Base-by-base conservation (phyloP, 2,888 invertebrate species). In the Scaptodrosophila latifasciaeformis region DNA sequence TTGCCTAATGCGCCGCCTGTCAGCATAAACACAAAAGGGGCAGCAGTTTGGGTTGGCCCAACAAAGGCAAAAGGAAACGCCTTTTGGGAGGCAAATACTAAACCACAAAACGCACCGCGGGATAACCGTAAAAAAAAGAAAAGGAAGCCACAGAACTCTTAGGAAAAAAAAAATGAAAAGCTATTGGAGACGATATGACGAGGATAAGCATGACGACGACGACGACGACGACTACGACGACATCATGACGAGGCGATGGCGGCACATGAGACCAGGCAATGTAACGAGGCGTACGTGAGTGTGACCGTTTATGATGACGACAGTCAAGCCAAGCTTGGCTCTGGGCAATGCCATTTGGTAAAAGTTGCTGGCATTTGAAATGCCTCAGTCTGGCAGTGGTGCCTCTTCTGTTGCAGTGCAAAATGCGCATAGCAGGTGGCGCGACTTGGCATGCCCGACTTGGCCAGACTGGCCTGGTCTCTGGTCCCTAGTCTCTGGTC, bases 1-100 rank as follows among this genome's bases (percentile, higher is more conserved):
- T 70, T 75, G 81, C 75, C 81, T 76, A 80, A 76, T 74, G 63
- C 70, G 59, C 62, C 55, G 79, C 69, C 45, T 54, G 54, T 48
- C 57, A 71, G 65, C 59, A 75, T 62, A 71, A 67, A 49, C 65
- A 62, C 54, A 55, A 71, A 17, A 37, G 17, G 15, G 30, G 34
- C n/a, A 31, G 3, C 19, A 31, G 21, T 4, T 6, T 2, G 13
- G 18, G 17, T 10, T 29, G 27, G 3, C n/a, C n/a, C n/a, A n/a
- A n/a, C 29, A 35, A 40, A 54, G 42, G 51, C n/a, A 27, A 35
- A 43, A 17, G 44, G 12, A 49, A 49, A 31, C 40, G n/a, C 0
- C 24, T 7, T 24, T 24, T 3, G 40, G 40, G 17, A n/a, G 19
- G 40, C 10, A 10, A 19, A 39, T 2, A 12, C 3, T 10, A n/a